phyloP scores from a whole-genome alignment of 2,888 invertebrate genomes.

The Tachina lurida region DNA sequence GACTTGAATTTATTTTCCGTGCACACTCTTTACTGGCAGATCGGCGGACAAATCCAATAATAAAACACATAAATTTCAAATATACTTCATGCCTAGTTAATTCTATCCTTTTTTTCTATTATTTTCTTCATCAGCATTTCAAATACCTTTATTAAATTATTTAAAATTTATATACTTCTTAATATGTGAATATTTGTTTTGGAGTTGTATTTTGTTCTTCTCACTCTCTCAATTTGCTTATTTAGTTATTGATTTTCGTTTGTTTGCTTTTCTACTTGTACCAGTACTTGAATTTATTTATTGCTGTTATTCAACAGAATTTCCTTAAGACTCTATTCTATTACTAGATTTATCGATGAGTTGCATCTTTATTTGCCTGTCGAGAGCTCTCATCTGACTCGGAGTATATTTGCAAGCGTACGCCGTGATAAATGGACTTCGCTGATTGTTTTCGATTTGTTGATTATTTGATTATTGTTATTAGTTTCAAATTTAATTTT shows the following conservation, averaged over 20 bases:
- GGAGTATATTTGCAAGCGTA: constrained; percentile 3
- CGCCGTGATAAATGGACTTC: constrained; percentile 65
- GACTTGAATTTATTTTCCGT: not conserved
- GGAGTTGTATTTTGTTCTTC: not conserved
- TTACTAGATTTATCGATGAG: constrained; percentile 59
- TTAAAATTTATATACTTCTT: constrained; percentile 56
- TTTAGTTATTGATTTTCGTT: constrained; percentile 60
- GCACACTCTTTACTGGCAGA: not conserved
- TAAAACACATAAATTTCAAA: constrained; percentile 44
- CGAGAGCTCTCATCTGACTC: constrained; percentile 36
- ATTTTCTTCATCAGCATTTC: constrained; percentile 10
- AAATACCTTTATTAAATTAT: constrained; percentile 65
- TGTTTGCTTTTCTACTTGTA: constrained; percentile 52
- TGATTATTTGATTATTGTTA: constrained; percentile 63
- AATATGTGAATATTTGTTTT: constrained; percentile 35
- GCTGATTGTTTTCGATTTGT: constrained; percentile 69
- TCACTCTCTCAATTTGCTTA: constrained; percentile 6
- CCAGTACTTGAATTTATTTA: not conserved
- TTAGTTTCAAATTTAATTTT: constrained; percentile 64
- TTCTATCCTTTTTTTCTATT: constrained; percentile 18
- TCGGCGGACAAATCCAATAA: constrained; percentile 28
- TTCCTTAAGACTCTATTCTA: constrained; percentile 42
- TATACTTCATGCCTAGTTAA: constrained; percentile 17
- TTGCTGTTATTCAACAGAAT: constrained; percentile 14
- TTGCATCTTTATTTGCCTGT: constrained; percentile 66